phyloP scores from a whole-genome alignment of 2,888 invertebrate species.

The Mongoloraphidia duomilia region DNA sequence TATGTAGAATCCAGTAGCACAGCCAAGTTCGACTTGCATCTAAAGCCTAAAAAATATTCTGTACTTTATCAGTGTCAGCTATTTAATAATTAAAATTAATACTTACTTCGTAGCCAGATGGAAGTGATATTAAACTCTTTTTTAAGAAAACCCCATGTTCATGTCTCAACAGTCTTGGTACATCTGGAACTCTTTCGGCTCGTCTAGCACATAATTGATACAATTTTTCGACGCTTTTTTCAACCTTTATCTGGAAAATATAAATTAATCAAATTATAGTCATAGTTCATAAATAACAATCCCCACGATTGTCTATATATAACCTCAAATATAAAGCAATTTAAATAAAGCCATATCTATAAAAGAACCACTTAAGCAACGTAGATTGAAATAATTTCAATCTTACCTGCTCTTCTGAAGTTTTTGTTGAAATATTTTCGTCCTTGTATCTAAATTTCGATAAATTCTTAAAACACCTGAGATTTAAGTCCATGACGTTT shows the following conservation, averaged over 20 bases:
- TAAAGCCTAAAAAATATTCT: constrained; percentile 40
- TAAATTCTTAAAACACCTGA: constrained; percentile 24
- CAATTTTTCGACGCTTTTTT: constrained; percentile 37
- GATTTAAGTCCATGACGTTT: constrained; percentile 5
- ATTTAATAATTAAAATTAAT: constrained; percentile 15
- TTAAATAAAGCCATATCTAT: not conserved
- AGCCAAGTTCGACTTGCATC: constrained; percentile 96
- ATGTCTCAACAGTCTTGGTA: constrained; percentile 44
- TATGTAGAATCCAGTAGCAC: constrained; percentile 92
- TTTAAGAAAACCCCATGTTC: constrained; percentile 52
- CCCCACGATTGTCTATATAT: not conserved
- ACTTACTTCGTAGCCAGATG: constrained; percentile 50
- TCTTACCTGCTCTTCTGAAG: constrained; percentile 44
- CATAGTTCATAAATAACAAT: constrained; percentile 10
- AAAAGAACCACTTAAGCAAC: constrained; percentile 16
- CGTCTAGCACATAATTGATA: constrained; percentile 34
- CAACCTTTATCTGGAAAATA: constrained; percentile 37
- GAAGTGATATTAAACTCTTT: constrained; percentile 50
- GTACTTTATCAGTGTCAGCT: not conserved
- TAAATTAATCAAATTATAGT: constrained; percentile 3
- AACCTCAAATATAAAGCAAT: constrained; percentile 2
- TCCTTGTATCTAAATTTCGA: constrained; percentile 37
- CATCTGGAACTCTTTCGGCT: constrained; percentile 36
- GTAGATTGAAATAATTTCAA: constrained; percentile 8
- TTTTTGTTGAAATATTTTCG: constrained; percentile 41